These are phyloP conservation scores for Rotaria magnacalcarata DNA, from an alignment of 2,888 invertebrate species.

Conservation along the genomic window DNA sequence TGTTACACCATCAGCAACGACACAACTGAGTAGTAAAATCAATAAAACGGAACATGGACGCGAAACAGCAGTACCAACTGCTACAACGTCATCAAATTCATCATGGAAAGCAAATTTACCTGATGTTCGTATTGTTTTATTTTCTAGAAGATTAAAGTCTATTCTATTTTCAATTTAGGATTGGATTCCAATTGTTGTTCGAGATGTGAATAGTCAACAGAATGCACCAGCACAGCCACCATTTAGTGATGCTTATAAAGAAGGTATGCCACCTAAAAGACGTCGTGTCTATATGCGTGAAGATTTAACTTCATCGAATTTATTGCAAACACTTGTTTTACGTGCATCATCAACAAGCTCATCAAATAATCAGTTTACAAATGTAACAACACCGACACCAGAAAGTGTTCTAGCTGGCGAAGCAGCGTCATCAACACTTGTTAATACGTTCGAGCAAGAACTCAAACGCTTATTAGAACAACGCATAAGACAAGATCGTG, in stretches of 20 bases:
- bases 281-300: conserved; percentile 30
- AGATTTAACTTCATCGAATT: conserved; percentile 24
- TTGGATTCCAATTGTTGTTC: conserved; percentile 81
- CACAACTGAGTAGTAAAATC: not conserved
- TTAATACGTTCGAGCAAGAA: conserved; percentile 32
- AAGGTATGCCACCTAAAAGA: conserved; percentile 77
- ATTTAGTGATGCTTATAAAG: conserved; percentile 82
- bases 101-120: not conserved
- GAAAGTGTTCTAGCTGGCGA: not conserved
- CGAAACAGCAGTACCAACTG: not conserved
- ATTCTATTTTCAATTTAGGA: conserved; percentile 59
- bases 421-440: not conserved
- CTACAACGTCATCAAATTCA: not conserved
- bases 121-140: not conserved
- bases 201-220: conserved; percentile 72
- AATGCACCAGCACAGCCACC: conserved; percentile 65
- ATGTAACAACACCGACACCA: not conserved
- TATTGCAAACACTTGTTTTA: conserved; percentile 60
- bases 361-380: conserved; percentile 22
- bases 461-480: conserved; percentile 26
- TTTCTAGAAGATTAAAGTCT: not conserved
- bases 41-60: not conserved
- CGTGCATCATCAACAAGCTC: conserved; percentile 94
- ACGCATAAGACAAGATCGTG: conserved; percentile 25
- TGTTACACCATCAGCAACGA: not conserved